Evolutionary conservation across 2,113 vertebrate species (phyloP).

Genomic region (Varanus komodoensis): DNA sequence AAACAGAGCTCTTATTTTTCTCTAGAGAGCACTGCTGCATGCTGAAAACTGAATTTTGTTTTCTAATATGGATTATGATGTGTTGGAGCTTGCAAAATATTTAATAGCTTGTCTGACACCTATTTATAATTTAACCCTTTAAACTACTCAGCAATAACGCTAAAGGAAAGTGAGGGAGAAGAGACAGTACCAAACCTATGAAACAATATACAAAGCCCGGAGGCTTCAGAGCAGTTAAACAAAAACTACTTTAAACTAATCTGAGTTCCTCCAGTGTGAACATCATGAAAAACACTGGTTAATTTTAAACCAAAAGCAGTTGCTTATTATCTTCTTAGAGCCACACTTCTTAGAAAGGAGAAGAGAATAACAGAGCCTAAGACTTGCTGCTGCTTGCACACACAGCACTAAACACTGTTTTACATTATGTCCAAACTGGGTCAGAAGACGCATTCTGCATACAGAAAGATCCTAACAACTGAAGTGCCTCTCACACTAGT

Average conservation of each 20-base stretch:
- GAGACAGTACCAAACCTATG: neutral
- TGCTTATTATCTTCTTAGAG: neutral
- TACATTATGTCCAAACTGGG: neutral
- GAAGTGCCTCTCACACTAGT: neutral
- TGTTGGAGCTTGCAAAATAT: constrained; percentile 20
- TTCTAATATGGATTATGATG: constrained; percentile 25
- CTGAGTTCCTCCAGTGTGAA: neutral
- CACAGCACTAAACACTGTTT: neutral
- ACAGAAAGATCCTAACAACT: neutral
- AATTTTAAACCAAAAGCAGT: neutral
- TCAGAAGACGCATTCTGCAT: neutral
- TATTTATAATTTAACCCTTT: constrained; percentile 6
- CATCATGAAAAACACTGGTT: neutral
- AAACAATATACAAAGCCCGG: constrained; percentile 6
- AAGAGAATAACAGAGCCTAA: neutral
- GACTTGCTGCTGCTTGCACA: neutral
- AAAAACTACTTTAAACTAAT: constrained; percentile 11
- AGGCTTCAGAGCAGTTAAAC: neutral
- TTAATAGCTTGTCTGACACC: constrained; percentile 29
- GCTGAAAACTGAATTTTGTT: constrained; percentile 34
- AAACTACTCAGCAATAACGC: constrained; percentile 3
- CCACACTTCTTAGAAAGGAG: neutral
- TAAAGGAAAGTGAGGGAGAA: neutral
- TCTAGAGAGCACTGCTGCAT: neutral
- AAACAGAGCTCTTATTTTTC: constrained; percentile 41